Base-by-base conservation (phyloP, 35 echinoderm and acorn worm genomes). In the Heliocidaris tuberculata region DNA sequence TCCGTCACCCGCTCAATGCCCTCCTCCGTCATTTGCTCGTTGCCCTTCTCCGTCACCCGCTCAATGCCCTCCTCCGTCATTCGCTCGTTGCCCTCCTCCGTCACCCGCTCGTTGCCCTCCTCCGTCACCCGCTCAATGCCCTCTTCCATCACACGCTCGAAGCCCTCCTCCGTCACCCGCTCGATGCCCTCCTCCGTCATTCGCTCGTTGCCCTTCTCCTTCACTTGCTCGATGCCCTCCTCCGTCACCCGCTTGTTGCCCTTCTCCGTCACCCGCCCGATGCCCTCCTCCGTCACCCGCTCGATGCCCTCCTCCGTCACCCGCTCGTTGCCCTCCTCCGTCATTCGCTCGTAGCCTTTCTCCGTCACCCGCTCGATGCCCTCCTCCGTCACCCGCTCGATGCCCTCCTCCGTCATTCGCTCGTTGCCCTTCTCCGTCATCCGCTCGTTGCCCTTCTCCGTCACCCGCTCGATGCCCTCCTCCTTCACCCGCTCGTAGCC, bases 1-100 rank as follows among this genome's bases (percentile, higher is more conserved):
- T 86, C 85, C 85, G 24, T 86, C 85, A 86, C 85, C 9, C 31
- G 85, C 85, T 86, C 85, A 7, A 86, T 86, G 85, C 2, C 85
- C 85, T 86, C 85, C 85, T 86, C 85, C 85, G 85, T 86, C 85
- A 86, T 86, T 86, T 7, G 85, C 85, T 32, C 85, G 85, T 30
- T 86, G 2, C 24, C 85, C 85, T 52, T 52, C 50, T 86, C 85
- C 85, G 24, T 86, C 85, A 86, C 85, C 9, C 31, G 85, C 85
- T 86, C n/a, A n/a, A n/a, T n/a, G n/a, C n/a, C n/a, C n/a, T n/a
- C n/a, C 12, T 86, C 85, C 16, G 85, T 86, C 85, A 30, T 10
- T 10, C 6, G 85, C 85, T 86, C 85, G 85, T 3, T 86, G 85
- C 2, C 85, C 85, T 86, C 85, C 85, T 86, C 85, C 85, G 85